Base-by-base conservation (phyloP, 1,140 invertebrate species). In the Nasonia giraulti region DNA sequence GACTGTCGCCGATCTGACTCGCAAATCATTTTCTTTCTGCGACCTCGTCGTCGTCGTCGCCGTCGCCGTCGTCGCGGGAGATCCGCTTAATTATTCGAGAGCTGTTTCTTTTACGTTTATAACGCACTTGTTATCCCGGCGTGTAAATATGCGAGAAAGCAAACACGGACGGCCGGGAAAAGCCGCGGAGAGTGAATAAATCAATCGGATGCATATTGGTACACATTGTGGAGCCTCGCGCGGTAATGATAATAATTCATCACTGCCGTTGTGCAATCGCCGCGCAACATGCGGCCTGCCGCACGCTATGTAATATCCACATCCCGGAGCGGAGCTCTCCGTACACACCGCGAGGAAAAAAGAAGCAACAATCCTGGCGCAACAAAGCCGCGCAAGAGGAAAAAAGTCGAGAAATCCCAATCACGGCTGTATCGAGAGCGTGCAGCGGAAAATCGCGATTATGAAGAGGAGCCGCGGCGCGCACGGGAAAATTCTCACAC, bases 401-500 rank as follows among this genome's bases (percentile, higher is more conserved):
- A 20, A 27, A 44, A 44, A 44, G 40, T 44, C 40, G 33, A 37
- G 33, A 37, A 37, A 44, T 44, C 40, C 40, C 8, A 44, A 44
- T 44, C 40, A 44, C 40, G 40, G 40, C 10, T 44, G 10, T 44
- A 44, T 44, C 40, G 40, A 2, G 40, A 44, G 50, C 76, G 76
- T 62, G 47, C 50, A 10, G 47, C 40, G 76, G 76, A 78, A 78
- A 78, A 78, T 78, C 76, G 47, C 76, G 76, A 78, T 78, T 62
- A 62, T 20, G 76, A 69, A 44, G 78, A 68, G 62, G 62, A n/a
- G 33, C 20, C 6, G 40, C 27, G 27, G 27, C 1, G 27, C 27
- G 27, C 78, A 23, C 78, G 78, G 78, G 78, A 80, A 80, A 80
- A 80, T 80, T 80, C 78, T 69, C 78, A 37, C 33, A 37, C 33